Base-by-base conservation (phyloP, 2,113 vertebrate genomes). In the Oceanites oceanicus region DNA sequence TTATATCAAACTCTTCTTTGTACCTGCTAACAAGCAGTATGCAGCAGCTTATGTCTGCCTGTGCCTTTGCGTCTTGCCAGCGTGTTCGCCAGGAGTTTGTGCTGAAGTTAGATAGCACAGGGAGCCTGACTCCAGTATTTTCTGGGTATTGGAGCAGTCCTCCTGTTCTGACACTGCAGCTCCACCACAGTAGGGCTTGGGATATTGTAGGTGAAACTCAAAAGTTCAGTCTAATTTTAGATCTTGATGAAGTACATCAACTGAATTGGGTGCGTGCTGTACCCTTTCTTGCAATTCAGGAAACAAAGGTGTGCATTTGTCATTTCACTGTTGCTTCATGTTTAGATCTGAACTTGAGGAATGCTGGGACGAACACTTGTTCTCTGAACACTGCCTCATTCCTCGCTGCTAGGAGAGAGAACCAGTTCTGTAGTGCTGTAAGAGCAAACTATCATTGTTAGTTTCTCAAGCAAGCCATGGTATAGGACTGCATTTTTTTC, bases 211-310 rank as follows among this genome's bases (percentile, higher is more conserved):
- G 59, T 23, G 87, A 77, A 92, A 75, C 83, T 77, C 91, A 77
- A n/a, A 92, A 58, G 70, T 22, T 71, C 29, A 42, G 81, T 94
- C 97, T 98, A 98, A 98, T 97, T 97, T 98, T 98, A 97, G 90
- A 40, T 94, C 74, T 94, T 66, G 44, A 55, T 88, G 94, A 94
- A 97, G 77, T 84, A 68, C 67, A 59, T 86, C 10, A 94, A 45
- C 68, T 68, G 49, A 92, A 72, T 18, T 61, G 26, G 85, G 89
- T 95, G 94, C 50, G 0, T 91, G 68, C 95, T 83, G 94, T 95
- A 86, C 93, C 30, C 34, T 78, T 86, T 86, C 36, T 59, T 94
- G 94, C 76, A 86, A 13, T 96, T 97, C 81, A 95, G 93, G 96
- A 97, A 96, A 83, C 77, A 85, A 77, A 77, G 59, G 62, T 95